Percentiles rank a stretch among this genome's conserved stretches.
phyloP scores from a whole-genome alignment of 1,140 invertebrate genomes.

The Drosophila dunni region DNA sequence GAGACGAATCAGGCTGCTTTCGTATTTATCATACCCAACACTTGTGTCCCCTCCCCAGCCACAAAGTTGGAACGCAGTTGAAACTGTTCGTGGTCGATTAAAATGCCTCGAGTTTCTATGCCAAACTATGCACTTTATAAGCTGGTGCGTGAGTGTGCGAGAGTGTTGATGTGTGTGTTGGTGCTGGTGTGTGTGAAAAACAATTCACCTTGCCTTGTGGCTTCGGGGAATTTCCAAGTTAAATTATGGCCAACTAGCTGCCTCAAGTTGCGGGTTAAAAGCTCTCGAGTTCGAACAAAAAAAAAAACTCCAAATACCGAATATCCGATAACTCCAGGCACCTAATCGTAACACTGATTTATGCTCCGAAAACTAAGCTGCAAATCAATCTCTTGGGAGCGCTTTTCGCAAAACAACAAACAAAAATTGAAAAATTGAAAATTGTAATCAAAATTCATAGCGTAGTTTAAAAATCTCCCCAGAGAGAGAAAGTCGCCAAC shows the following conservation, averaged over 20 bases:
- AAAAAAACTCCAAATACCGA: not conserved
- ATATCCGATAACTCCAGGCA: not conserved
- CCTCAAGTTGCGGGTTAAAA: not conserved
- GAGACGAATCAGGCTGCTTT: slow-evolving; percentile 8
- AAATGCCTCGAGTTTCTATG: slow-evolving; percentile 37
- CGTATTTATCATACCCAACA: slow-evolving; percentile 5
- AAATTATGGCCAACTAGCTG: slow-evolving; percentile 40
- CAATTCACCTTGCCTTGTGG: slow-evolving; percentile 19
- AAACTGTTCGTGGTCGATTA: slow-evolving; percentile 52
- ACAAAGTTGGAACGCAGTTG: slow-evolving; percentile 40
- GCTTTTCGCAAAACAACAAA: not conserved
- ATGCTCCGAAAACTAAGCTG: not conserved
- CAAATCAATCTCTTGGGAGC: slow-evolving; percentile 25
- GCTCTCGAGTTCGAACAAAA: slow-evolving; percentile 5
- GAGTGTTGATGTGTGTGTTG: not conserved
- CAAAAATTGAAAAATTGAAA: not conserved
- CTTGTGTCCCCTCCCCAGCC: slow-evolving; percentile 4
- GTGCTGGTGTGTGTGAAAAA: slow-evolving; percentile 3
- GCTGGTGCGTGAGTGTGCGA: slow-evolving; percentile 1
- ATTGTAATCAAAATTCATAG: not conserved
- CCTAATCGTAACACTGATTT: slow-evolving; percentile 19
- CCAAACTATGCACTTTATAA: slow-evolving; percentile 30
- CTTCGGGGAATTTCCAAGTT: slow-evolving; percentile 22
- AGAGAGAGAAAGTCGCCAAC: too few relatives aligned
- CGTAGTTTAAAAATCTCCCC: not conserved